A percentile compares a stretch with the other conserved stretches of the same genome.
Conservation (phyloP, 2,797 vertebrate genomes). For the Myripristis murdjan region DNA sequence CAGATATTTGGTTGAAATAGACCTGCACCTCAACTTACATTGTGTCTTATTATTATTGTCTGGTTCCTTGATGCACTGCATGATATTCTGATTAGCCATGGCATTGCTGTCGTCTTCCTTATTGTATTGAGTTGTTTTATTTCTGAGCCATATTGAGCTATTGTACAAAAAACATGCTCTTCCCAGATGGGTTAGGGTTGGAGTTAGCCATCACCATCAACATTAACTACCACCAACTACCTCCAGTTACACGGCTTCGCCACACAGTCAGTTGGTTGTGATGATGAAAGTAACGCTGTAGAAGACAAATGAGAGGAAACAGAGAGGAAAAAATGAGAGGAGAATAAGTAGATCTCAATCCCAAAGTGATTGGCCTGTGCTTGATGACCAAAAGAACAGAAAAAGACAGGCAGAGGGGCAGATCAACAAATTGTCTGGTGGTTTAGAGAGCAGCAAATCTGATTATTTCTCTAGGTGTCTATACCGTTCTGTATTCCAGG, state of each 20-base stretch:
- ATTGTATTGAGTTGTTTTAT: too few species aligned
- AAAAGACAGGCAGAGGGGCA: conserved; percentile 6
- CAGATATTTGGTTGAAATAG: too few species aligned
- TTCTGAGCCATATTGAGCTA: too few species aligned
- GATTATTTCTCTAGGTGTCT: too few species aligned
- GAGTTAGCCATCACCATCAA: conserved; percentile 23
- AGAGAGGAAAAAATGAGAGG: not conserved
- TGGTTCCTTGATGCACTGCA: too few species aligned
- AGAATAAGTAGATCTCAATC: conserved; percentile 18
- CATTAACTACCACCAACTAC: not conserved
- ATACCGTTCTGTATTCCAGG: too few species aligned
- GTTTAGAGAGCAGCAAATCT: conserved; percentile 22
- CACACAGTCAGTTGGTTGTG: not conserved
- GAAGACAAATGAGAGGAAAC: conserved; percentile 13
- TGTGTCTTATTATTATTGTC: too few species aligned
- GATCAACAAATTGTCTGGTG: conserved; percentile 1
- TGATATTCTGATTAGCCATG: too few species aligned
- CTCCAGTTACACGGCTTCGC: not conserved
- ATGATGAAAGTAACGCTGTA: conserved; percentile 35
- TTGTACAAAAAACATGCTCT: conserved; percentile 3
- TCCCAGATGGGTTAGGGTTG: too few species aligned
- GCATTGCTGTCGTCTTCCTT: too few species aligned
- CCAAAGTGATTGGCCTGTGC: conserved; percentile 19
- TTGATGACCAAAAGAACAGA: conserved; percentile 21
- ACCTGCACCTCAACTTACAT: too few species aligned